Base-by-base conservation (phyloP, 2,797 vertebrate species). In the Poecilia wingei region DNA sequence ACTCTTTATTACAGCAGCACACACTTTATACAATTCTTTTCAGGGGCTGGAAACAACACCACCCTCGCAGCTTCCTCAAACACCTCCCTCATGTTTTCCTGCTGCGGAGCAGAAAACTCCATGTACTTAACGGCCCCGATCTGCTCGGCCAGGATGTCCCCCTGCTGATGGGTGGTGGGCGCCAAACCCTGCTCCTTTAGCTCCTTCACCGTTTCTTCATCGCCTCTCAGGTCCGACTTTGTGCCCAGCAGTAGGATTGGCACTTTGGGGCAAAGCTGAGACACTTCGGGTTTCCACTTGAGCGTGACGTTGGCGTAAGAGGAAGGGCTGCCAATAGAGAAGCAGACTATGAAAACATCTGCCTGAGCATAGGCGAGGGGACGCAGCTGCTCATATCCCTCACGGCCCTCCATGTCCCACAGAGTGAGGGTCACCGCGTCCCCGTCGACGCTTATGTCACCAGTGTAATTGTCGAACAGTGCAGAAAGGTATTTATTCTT, bases 311-410 rank as follows among this genome's bases (percentile, higher is more conserved):
- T 98, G 70, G 97, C 97, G 5, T 97, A 96, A 68, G 97, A 98
- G 0, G 97, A 98, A 47, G 97, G 98, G 82, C 97, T 98, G 76
- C 97, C 96, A 0, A 98, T 97, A 85, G 97, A 98, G 91, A 98
- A 99, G 82, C 98, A 98, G 86, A 99, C 97, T 85, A 99, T 96
- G 76, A 99, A 98, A n/a, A 98, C 97, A 39, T 97, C 98, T 86
- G 97, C 98, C 83, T 98, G 96, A 9, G 97, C 97, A 68, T 98
- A 98, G 4, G 97, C 97, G 25, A 98, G 96, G 0, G 96, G 98
- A 86, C 96, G 96, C 82, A 98, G 95, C 16, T 96, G 95, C 93
- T 98, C 97, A 1, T 98, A 98, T 74, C 98, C 97, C 92, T 99
- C 98, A 82, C 98, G 97, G 25, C 97, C 97, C 0, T 96, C 97